A percentile compares a stretch with the other conserved stretches of the same genome.
phyloP scores from a whole-genome alignment of 2,113 vertebrate genomes.

The Cyanoderma ruficeps region DNA sequence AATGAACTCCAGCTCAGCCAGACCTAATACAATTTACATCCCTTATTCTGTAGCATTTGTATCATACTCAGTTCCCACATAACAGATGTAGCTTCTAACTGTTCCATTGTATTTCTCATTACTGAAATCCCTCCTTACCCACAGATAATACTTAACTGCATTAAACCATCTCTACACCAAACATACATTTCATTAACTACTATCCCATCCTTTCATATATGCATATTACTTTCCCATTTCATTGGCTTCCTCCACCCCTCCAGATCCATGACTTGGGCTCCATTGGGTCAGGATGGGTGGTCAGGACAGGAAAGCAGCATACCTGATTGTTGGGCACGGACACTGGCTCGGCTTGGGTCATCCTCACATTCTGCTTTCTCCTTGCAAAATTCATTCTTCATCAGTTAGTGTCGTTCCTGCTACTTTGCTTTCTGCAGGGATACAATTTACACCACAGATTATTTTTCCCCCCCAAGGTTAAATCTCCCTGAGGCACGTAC shows the following conservation, averaged over 20 bases:
- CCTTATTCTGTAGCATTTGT: neutral
- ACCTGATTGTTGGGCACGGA: rapidly evolving
- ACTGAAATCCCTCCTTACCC: neutral
- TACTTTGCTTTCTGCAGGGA: neutral
- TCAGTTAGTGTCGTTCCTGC: neutral
- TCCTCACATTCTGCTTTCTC: rapidly evolving
- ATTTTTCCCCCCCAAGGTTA: neutral
- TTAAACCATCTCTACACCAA: neutral
- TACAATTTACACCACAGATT: neutral
- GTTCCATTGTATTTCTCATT: neutral
- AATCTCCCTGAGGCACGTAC: neutral
- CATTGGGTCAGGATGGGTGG: neutral
- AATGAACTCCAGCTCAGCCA: neutral
- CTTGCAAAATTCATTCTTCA: neutral
- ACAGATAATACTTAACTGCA: neutral
- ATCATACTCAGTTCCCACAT: neutral
- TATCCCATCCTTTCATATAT: neutral
- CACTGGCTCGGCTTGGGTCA: rapidly evolving
- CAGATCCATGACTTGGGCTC: neutral
- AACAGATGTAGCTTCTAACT: neutral
- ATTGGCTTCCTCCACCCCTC: neutral
- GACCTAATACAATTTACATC: neutral
- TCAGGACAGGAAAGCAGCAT: neutral
- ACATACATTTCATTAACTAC: neutral
- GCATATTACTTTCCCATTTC: neutral